Base-by-base conservation (phyloP, 2,888 invertebrate species). In the Chloroclysta siterata region DNA sequence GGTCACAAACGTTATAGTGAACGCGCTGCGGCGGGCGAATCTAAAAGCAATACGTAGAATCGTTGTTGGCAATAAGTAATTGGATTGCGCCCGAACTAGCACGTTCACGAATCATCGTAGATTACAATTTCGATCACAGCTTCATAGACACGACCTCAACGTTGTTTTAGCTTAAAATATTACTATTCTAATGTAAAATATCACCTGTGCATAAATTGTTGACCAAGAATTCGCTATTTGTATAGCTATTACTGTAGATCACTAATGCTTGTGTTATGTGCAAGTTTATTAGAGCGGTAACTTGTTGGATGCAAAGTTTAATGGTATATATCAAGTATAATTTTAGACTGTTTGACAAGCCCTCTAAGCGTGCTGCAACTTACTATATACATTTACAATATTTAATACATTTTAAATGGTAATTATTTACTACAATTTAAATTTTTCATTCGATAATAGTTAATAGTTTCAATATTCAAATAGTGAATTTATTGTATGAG, bases 321-420 rank as follows among this genome's bases (percentile, higher is more conserved):
- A 55, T 59, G 50, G 48, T 85, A 80, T 85, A 80, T 81, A 82
- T 83, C 79, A 74, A 81, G 79, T 80, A 77, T 83, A 78, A 79
- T 82, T 83, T 85, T 83, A 75, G 77, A 81, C 86, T 77, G 78
- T 83, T 86, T 83, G 84, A 87, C 81, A 82, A 80, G 79, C 79
- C 83, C 81, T 82, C 73, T 81, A 76, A 85, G 82, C 82, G 83
- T 84, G 89, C 90, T 90, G 89, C 82, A 74, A 87, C 85, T 82
- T 78, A 85, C 76, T 82, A 82, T 89, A 85, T 89, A 89, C 87
- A 88, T 84, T 80, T 76, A 72, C 65, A 67, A 90, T 88, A 89
- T 89, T 90, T 67, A 87, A 87, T 83, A 80, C 84, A 83, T 79
- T 82, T 83, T 80, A 87, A 87, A 83, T 84, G 79, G 80, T 87